Evolutionary conservation across 2,797 vertebrate species (phyloP).

Genomic region (Epinephelus coioides): DNA sequence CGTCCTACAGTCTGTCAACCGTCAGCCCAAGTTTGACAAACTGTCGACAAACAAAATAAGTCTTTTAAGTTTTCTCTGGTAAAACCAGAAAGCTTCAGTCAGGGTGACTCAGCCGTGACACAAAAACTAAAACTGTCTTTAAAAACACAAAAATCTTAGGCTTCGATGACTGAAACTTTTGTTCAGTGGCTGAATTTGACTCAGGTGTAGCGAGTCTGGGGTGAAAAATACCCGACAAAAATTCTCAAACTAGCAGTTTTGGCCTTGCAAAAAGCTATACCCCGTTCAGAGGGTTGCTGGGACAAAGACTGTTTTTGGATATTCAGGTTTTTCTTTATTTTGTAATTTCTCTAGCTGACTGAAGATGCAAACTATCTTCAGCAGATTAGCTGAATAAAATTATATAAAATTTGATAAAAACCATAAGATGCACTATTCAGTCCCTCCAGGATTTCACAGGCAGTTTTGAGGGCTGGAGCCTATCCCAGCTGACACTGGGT

Average conservation of each 20-base stretch:
- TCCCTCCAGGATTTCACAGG: too few relatives aligned
- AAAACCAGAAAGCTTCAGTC: slow-evolving; percentile 1
- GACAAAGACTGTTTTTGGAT: background rate
- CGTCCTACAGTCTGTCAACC: background rate
- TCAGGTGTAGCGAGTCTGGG: background rate
- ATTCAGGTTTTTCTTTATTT: background rate
- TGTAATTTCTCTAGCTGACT: background rate
- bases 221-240: background rate
- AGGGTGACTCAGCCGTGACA: background rate
- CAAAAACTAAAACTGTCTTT: background rate
- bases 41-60: background rate
- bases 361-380: background rate
- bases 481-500: too few relatives aligned
- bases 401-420: background rate
- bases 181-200: slow-evolving; percentile 23
- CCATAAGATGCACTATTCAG: background rate
- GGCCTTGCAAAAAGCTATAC: background rate
- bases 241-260: background rate
- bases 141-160: slow-evolving; percentile 31
- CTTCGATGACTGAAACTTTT: slow-evolving; percentile 9
- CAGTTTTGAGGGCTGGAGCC: too few relatives aligned
- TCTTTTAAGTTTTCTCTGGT: background rate
- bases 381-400: background rate
- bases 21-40: background rate
- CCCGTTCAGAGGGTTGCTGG: background rate